Evolutionary conservation across 2,888 invertebrate species (phyloP).

Genomic region (Drosophila siamana): DNA sequence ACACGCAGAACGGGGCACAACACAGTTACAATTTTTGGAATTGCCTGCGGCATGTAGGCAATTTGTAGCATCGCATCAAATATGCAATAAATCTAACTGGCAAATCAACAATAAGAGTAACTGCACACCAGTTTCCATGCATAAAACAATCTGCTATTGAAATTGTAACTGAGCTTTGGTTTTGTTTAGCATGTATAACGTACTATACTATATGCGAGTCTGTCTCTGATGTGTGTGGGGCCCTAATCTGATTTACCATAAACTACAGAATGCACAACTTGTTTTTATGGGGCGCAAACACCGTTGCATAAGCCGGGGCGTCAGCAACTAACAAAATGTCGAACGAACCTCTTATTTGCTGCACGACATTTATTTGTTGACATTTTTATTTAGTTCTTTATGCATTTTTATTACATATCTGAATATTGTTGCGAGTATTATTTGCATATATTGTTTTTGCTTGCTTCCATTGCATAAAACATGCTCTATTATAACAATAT

Average conservation of each 20-base stretch:
- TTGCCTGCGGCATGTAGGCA: conserved; percentile 59
- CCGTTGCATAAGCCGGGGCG: conserved; percentile 45
- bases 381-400: conserved; percentile 50
- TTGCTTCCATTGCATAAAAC: conserved; percentile 52
- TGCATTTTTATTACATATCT: conserved; percentile 25
- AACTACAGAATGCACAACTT: conserved; percentile 58
- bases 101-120: conserved; percentile 63
- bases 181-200: not conserved
- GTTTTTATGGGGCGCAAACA: conserved; percentile 34
- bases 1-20: conserved; percentile 9
- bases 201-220: too few relatives aligned
- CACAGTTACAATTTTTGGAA: conserved; percentile 10
- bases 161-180: conserved; percentile 56
- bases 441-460: not conserved
- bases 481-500: not conserved
- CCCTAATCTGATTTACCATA: conserved; percentile 70
- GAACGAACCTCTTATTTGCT: conserved; percentile 35
- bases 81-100: conserved; percentile 70
- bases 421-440: conserved; percentile 10
- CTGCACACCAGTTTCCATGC: conserved; percentile 26
- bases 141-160: conserved; percentile 68
- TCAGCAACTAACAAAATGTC: conserved; percentile 44
- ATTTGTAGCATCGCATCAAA: conserved; percentile 70
- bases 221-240: conserved; percentile 10
- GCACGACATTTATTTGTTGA: conserved; percentile 41